Evolutionary conservation across 2,113 vertebrate species (phyloP), one percentile per base, ranked within the genome.

Genomic region (Anolis sagrei): DNA sequence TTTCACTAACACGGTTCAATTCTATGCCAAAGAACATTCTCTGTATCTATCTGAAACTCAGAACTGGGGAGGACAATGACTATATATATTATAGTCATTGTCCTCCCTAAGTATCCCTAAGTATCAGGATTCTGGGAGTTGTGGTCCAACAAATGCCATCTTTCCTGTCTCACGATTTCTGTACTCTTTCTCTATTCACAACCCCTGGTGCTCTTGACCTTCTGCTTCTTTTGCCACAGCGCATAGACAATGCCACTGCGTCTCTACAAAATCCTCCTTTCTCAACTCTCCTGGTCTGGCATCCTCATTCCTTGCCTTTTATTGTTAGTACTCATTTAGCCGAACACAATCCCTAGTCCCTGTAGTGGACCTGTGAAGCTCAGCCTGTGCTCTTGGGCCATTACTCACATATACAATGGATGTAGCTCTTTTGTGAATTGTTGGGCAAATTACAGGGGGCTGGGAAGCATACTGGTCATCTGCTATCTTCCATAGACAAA

Each of bases 361-460:
- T 81, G 77, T 58, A 79, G 23, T 4, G 79, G 54, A 85, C 32
- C 6, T 78, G 14, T 2, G 62, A 49, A 0, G 0, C 18, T 34
- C 19, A 54, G 77, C 88, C 3, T 9, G 61, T 81, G 69, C 51
- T 87, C 76, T 29, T n/a, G 81, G 48, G 74, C 51, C 86, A 39
- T 1, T 86, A 74, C 25, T 54, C 79, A 81, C 39, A 32, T 83
- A 0, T 25, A 29, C 0, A 0, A 7, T 49, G 36, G 21, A 27
- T 87, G 2, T 66, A 89, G 78, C 7, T 1, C 9, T 39, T 14
- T 68, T 88, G 5, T 79, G 88, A 77, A 80, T 32, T 49, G 44
- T 64, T 9, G 18, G 16, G n/a, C 49, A 77, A 78, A 27, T 87
- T 19, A 1, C 36, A 1, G 29, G 64, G 58, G 0, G 0, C 27